Percentiles rank a stretch among this genome's conserved stretches.
Evolutionary conservation across 2,797 vertebrate species (phyloP).

Genomic region (Lutjanus campechanus): DNA sequence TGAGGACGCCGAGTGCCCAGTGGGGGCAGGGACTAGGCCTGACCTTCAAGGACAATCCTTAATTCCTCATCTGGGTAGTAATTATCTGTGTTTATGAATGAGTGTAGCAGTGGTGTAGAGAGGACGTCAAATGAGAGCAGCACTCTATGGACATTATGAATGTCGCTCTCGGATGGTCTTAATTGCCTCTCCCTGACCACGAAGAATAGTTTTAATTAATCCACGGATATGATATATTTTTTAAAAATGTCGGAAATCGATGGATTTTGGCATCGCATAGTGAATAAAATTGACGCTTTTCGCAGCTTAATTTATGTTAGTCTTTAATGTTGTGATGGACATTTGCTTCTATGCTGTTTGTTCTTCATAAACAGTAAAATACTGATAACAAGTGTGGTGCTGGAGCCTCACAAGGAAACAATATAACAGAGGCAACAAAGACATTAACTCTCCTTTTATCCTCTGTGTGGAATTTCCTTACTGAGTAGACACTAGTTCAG

Average conservation of each 20-base stretch:
- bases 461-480: constrained; percentile 26
- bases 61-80: constrained; percentile 68
- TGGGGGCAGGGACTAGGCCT: constrained; percentile 52
- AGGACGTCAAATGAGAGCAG: constrained; percentile 27
- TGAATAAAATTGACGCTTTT: constrained; percentile 36
- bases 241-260: constrained; percentile 12
- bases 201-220: constrained; percentile 30
- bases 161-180: constrained; percentile 36
- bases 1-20: constrained; percentile 40
- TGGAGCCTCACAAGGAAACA: constrained; percentile 22
- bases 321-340: constrained; percentile 51
- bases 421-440: constrained; percentile 34
- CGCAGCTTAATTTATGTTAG: constrained; percentile 47
- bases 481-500: constrained; percentile 17
- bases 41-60: constrained; percentile 74
- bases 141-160: constrained; percentile 48
- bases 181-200: constrained; percentile 28
- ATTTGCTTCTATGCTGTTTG: constrained; percentile 36
- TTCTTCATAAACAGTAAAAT: constrained; percentile 32
- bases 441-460: constrained; percentile 28
- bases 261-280: constrained; percentile 9
- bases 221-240: constrained; percentile 44
- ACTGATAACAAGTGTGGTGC: constrained; percentile 22
- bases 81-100: constrained; percentile 67
- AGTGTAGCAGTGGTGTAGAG: constrained; percentile 17